Evolutionary conservation across 2,797 vertebrate species (phyloP).

Genomic region (Borostomias antarcticus): DNA sequence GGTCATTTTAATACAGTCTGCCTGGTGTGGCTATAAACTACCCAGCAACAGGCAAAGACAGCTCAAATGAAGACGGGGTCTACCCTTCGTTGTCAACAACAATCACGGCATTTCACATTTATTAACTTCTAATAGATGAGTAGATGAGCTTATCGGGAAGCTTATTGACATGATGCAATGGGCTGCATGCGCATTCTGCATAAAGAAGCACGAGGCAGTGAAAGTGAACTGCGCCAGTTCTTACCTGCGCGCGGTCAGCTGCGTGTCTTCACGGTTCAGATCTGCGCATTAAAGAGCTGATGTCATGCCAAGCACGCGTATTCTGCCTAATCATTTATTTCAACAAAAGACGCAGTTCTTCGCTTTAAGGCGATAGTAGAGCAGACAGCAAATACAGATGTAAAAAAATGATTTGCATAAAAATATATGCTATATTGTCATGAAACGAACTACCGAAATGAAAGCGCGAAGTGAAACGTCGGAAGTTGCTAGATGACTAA

Average conservation of each 20-base stretch:
- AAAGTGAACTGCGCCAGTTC: conserved; percentile 13
- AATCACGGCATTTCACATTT: neutral
- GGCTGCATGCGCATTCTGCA: neutral
- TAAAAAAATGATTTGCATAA: neutral
- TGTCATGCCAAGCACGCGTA: neutral
- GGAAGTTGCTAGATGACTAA: conserved; percentile 7
- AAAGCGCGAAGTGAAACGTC: conserved; percentile 7
- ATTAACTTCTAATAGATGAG: conserved; percentile 1
- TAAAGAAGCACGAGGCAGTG: conserved; percentile 2
- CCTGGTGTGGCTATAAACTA: neutral
- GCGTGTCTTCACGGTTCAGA: neutral
- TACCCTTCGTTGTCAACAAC: neutral
- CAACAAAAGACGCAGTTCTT: neutral
- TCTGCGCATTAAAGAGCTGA: neutral
- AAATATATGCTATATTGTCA: too few species aligned
- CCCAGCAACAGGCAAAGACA: conserved; percentile 11
- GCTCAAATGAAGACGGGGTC: neutral
- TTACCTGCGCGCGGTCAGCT: conserved; percentile 1
- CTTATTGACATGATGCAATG: neutral
- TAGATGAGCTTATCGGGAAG: neutral
- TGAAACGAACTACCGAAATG: neutral
- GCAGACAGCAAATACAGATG: too few species aligned
- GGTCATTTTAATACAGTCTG: neutral
- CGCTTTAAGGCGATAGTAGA: neutral
- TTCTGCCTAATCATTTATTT: neutral